Base-by-base conservation (phyloP, 2,888 invertebrate species). In the Lucinisca nassula region DNA sequence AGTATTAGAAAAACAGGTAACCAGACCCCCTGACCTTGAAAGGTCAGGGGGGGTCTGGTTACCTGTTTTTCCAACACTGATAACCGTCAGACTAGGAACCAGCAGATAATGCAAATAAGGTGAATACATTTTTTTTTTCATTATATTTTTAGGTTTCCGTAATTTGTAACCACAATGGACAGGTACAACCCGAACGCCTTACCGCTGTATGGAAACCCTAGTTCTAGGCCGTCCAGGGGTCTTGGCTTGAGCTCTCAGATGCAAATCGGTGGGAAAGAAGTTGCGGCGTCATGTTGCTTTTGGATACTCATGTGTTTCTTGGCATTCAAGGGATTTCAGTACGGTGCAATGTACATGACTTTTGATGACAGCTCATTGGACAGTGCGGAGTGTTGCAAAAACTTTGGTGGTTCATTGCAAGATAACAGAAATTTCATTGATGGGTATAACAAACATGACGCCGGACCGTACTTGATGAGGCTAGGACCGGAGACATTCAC, bases 391-490 rank as follows among this genome's bases (percentile, higher is more conserved):
- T 92, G 92, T 51, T 88, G 88, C 70, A 78, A 75, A 27, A 86
- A 90, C 55, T 90, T 90, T 35, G 84, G 88, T 12, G 87, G 84
- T 27, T 84, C 86, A 4, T 32, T 88, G 8, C 79, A 85, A 70
- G 92, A 93, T 40, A 94, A 92, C 75, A 58, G 89, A 0, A 82
- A 91, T n/a, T 76, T 88, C 17, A 80, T 93, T 10, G 83, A 90
- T 55, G 88, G 82, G 14, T 94, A 93, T 61, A 87, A 92, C 0
- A 86, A 87, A 74, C 93, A 93, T n/a, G 92, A 92, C 12, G 89
- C 94, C 1, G 90, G 89, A 0, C 94, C 94, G 0, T 94, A 94
- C 84, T 27, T 95, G 17, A 85, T 89, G 58, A 85, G 93, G 49
- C 85, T 94, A 6, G 89, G 92, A 6, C 91, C 92, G 12, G 88